A percentile compares a stretch with the other conserved stretches of the same genome.
These are phyloP conservation scores for Chlamydotis undulata DNA, from an alignment of 2,113 vertebrate genomes.

Conservation along the genomic window DNA sequence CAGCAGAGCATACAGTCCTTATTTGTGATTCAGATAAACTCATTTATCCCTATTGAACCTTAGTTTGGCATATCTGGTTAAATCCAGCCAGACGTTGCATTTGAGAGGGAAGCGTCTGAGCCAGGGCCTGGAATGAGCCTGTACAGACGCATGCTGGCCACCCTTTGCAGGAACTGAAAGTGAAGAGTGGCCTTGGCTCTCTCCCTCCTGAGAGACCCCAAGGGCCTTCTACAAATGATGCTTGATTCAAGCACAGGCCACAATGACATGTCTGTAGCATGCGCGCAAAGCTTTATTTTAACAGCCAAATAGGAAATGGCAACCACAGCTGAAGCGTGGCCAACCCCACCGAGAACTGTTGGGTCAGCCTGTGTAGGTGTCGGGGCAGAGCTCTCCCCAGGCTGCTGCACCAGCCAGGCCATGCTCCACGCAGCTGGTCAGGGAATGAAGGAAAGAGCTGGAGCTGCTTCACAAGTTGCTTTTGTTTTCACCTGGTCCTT, in stretches of 20 bases:
- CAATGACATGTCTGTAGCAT: not conserved
- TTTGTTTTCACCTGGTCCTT: not conserved
- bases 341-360: not conserved
- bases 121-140: not conserved
- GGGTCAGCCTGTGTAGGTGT: accelerated
- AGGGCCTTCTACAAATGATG: not conserved
- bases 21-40: not conserved
- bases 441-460: not conserved
- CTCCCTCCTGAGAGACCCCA: not conserved
- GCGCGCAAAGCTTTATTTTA: not conserved
- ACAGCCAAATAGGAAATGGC: not conserved
- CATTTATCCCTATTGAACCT: not conserved
- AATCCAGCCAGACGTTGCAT: not conserved
- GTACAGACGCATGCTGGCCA: not conserved
- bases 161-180: not conserved
- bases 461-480: not conserved
- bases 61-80: not conserved
- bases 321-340: not conserved
- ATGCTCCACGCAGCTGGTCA: not conserved
- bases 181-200: not conserved
- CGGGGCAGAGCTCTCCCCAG: not conserved
- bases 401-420: not conserved
- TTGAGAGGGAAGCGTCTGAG: not conserved
- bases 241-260: not conserved
- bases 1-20: not conserved